Percentiles rank a stretch among this genome's conserved stretches.
Evolutionary conservation across 2,113 vertebrate species (phyloP).

Genomic region (Tympanuchus pallidicinctus): DNA sequence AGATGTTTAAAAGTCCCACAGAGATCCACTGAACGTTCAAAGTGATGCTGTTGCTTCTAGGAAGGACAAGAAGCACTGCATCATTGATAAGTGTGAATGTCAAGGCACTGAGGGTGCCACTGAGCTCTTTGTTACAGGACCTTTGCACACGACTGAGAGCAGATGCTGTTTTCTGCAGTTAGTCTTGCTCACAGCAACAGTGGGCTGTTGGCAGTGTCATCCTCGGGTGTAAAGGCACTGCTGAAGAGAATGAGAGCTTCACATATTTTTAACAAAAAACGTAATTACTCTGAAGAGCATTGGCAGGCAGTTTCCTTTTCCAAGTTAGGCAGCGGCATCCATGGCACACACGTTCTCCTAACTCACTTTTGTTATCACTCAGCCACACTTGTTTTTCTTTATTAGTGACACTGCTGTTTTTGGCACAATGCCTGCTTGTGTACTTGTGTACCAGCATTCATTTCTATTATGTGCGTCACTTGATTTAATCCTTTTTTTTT

Average conservation of each 20-base stretch:
- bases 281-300: neutral
- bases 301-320: neutral
- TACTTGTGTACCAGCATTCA: neutral
- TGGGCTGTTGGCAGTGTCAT: neutral
- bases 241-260: neutral
- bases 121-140: neutral
- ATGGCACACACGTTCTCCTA: neutral
- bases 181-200: neutral
- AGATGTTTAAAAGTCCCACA: neutral
- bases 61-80: neutral
- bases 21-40: neutral
- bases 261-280: neutral
- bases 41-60: neutral
- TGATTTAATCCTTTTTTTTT: neutral
- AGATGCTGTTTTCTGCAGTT: neutral
- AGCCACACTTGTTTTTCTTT: neutral
- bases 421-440: neutral
- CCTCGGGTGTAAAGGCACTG: neutral
- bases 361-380: neutral
- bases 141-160: neutral
- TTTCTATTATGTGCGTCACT: neutral
- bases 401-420: neutral
- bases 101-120: neutral
- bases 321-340: accelerated
- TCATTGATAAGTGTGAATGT: neutral